Base-by-base conservation (phyloP, 2,888 invertebrate genomes). In the Agrypnus murinus region DNA sequence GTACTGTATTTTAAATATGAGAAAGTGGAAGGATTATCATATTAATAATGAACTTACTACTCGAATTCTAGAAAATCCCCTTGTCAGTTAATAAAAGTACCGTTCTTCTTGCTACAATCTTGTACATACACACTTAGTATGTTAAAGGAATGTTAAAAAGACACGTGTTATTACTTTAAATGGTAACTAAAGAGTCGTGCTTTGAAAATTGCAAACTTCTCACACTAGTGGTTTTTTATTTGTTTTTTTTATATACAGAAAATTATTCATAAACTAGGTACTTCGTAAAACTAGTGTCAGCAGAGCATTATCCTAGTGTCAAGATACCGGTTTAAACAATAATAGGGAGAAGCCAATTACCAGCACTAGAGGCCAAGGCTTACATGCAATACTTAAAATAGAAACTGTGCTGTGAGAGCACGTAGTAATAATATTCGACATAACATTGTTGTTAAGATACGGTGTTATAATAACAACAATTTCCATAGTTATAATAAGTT, bases 401-500 rank as follows among this genome's bases (percentile, higher is more conserved):
- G 50, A 50, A n/a, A 50, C 50, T n/a, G 2, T 25, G n/a, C n/a
- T n/a, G 19, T 25, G 25, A 25, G 25, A 46, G 48, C 48, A 9
- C n/a, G 48, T 48, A n/a, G n/a, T n/a, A n/a, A n/a, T n/a, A 48
- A 10, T 43, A n/a, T 25, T 25, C 25, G 50, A 50, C 50, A n/a
- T n/a, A 50, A 50, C 31, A 50, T n/a, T 50, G 50, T 50, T 50
- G 50, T 50, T 50, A 50, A 25, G 5, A 5, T 50, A n/a, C n/a
- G n/a, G 31, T 14, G 4, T 12, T 50, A 46, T 50, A 50, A 43
- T 43, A 43, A 43, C 12, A 43, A 50, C 19, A 48, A 19, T 48
- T 48, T 48, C 50, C 25, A 46, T 50, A 50, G 25, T 7, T 9
- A 32, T 12, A 32, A 25, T 25, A 25, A 25, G 25, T 25, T 3